Base-by-base conservation (phyloP, 1,140 invertebrate genomes). In the Nylanderia fulva region DNA sequence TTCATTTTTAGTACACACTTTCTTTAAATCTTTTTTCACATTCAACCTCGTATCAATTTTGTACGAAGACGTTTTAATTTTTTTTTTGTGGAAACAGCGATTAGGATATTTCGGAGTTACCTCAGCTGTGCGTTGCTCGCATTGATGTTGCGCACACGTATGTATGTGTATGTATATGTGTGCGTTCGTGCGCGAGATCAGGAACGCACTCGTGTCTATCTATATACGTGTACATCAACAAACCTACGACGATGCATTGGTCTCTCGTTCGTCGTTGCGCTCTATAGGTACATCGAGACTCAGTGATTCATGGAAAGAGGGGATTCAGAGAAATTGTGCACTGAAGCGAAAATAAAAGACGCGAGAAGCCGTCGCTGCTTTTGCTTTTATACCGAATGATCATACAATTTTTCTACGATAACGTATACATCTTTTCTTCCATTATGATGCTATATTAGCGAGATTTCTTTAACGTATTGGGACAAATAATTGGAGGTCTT, bases 311-410 rank as follows among this genome's bases (percentile, higher is more conserved):
- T 21, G 52, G 77, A 45, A 82, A 36, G 66, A 60, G 52, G 36
- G 8, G 27, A 52, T 68, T 82, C 77, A 45, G 71, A 82, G 77
- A 68, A 72, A 72, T 82, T 60, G 77, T 71, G 52, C 52, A 82
- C 2, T 66, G 69, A 66, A 54, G 45, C 24, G 48, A 80, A 66
- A 68, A 63, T 48, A 72, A 79, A 48, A 82, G 71, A 68, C 27
- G 42, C 58, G 52, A 39, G 45, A 48, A 48, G 60, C 58, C 48
- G 64, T 33, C 54, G n/a, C 56, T 48, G 48, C 45, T 60, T 13
- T 4, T 64, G 8, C 27, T 21, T 71, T 80, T 21, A n/a, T n/a
- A 15, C 48, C 36, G 29, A 33, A 71, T 27, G 66, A 72, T 82
- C 77, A 27, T 52, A 54, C 48, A 69, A 42, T 69, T 71, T 82